Evolutionary conservation across 2,888 invertebrate species (phyloP).

Genomic region (Pseudanteris insignis): DNA sequence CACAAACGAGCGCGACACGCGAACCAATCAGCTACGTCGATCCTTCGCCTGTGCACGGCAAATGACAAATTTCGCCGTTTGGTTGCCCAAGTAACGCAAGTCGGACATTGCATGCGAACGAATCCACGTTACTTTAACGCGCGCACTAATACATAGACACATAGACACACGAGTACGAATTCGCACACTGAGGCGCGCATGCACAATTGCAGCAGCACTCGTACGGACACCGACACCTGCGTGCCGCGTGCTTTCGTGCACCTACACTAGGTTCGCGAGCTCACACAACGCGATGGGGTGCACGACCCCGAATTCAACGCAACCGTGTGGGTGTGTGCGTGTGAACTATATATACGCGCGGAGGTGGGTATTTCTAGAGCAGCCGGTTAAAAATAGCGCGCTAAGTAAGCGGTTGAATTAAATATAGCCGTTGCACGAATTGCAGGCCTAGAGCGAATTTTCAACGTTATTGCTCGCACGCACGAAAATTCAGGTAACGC

Average conservation of each 20-base stretch:
- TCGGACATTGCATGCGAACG: too few species aligned
- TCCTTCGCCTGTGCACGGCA: conserved; percentile 16
- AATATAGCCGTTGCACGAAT: conserved; percentile 61
- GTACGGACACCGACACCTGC: conserved; percentile 7
- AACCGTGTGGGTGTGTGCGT: conserved; percentile 1
- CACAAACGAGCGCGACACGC: conserved; percentile 9
- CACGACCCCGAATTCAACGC: conserved; percentile 46
- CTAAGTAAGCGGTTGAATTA: conserved; percentile 61
- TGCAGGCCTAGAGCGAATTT: conserved; percentile 55
- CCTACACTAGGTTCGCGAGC: too few species aligned
- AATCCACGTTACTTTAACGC: too few species aligned
- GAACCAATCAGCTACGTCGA: conserved; percentile 12
- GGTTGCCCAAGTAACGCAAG: conserved; percentile 25
- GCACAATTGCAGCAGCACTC: conserved; percentile 6
- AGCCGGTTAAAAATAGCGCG: conserved; percentile 60
- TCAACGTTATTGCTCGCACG: conserved; percentile 42
- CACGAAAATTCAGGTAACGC: conserved; percentile 18
- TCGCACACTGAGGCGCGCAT: not conserved
- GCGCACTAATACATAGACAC: too few species aligned
- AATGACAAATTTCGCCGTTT: conserved; percentile 23
- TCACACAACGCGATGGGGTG: conserved; percentile 47
- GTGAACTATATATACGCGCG: conserved; percentile 45
- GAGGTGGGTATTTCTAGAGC: conserved; percentile 60
- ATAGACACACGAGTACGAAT: conserved; percentile 14
- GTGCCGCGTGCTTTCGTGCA: conserved; percentile 12